Conservation (phyloP, 2,113 vertebrate genomes). For the Cebidichthys violaceus region DNA sequence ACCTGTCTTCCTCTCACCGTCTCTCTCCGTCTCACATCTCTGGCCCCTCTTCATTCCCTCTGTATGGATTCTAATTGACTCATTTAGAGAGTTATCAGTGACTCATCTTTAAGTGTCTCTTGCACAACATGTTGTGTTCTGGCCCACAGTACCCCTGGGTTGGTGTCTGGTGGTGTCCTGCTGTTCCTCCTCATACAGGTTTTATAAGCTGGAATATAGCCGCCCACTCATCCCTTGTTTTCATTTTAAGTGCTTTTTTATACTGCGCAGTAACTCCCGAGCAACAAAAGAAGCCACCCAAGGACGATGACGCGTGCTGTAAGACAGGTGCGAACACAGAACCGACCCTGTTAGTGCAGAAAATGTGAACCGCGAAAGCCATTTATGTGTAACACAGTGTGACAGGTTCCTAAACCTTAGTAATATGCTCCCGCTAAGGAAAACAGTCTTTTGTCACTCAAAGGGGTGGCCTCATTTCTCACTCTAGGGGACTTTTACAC, state of each 20-base stretch:
- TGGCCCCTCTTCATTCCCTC: not conserved
- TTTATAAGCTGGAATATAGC: slow-evolving; percentile 47
- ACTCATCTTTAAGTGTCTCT: slow-evolving; percentile 43
- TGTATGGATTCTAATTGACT: slow-evolving; percentile 16
- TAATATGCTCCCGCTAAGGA: slow-evolving; percentile 53
- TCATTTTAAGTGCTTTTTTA: slow-evolving; percentile 33
- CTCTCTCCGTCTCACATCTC: not conserved
- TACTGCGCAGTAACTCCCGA: slow-evolving; percentile 1
- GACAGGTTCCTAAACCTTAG: slow-evolving; percentile 55
- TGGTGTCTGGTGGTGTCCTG: not conserved
- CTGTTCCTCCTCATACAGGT: slow-evolving; percentile 43
- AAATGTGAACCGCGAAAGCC: slow-evolving; percentile 52
- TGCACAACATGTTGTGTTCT: slow-evolving; percentile 5
- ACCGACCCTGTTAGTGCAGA: slow-evolving; percentile 22
- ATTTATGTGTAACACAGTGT: slow-evolving; percentile 63
- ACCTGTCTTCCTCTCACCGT: not conserved
- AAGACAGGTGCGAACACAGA: slow-evolving; percentile 45
- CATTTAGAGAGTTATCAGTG: slow-evolving; percentile 27
- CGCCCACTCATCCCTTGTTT: slow-evolving; percentile 42
- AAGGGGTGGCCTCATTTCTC: slow-evolving; percentile 65
- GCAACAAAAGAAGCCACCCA: slow-evolving; percentile 33
- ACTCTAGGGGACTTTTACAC: slow-evolving; percentile 47
- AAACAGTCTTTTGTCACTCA: slow-evolving; percentile 66
- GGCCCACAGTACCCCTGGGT: not conserved
- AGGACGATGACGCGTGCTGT: slow-evolving; percentile 45